Percentiles rank a stretch among this genome's conserved stretches.
phyloP scores from a whole-genome alignment of 1,140 invertebrate genomes.

The Cydia strobilella region DNA sequence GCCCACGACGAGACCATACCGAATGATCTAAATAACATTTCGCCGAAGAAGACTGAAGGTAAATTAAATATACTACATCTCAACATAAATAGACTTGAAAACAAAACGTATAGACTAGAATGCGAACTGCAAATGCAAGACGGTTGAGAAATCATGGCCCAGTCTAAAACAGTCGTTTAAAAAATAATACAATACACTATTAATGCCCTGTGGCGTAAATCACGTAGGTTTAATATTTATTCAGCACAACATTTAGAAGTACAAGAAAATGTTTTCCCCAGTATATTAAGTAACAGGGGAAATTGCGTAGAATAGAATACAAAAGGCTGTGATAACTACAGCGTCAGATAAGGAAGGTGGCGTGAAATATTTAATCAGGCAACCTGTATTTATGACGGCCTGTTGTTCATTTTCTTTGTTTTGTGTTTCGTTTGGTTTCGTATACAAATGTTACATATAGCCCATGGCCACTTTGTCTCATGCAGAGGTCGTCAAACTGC shows the following conservation, averaged over 20 bases:
- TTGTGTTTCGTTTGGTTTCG: neutral
- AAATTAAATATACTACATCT: too few relatives aligned
- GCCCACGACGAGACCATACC: too few relatives aligned
- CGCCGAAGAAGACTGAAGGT: too few relatives aligned
- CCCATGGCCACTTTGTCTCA: too few relatives aligned
- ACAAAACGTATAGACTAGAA: too few relatives aligned
- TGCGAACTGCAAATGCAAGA: too few relatives aligned
- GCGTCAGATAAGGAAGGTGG: neutral
- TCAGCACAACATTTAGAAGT: neutral
- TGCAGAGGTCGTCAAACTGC: too few relatives aligned
- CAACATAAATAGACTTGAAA: too few relatives aligned
- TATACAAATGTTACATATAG: too few relatives aligned
- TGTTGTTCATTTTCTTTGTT: neutral
- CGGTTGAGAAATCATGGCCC: too few relatives aligned
- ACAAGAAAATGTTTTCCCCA: neutral
- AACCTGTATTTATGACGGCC: neutral
- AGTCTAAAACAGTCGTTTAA: neutral
- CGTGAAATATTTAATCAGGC: conserved; percentile 2
- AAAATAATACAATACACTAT: neutral
- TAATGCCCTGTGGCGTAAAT: neutral
- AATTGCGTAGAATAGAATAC: conserved; percentile 15
- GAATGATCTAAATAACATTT: too few relatives aligned
- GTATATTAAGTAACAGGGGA: conserved; percentile 4
- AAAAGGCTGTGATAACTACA: conserved; percentile 12
- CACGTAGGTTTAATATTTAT: conserved; percentile 11